Percentiles rank a stretch among this genome's conserved stretches.
Conservation (phyloP, 2,113 vertebrate genomes). For the Bujurquina vittata region DNA sequence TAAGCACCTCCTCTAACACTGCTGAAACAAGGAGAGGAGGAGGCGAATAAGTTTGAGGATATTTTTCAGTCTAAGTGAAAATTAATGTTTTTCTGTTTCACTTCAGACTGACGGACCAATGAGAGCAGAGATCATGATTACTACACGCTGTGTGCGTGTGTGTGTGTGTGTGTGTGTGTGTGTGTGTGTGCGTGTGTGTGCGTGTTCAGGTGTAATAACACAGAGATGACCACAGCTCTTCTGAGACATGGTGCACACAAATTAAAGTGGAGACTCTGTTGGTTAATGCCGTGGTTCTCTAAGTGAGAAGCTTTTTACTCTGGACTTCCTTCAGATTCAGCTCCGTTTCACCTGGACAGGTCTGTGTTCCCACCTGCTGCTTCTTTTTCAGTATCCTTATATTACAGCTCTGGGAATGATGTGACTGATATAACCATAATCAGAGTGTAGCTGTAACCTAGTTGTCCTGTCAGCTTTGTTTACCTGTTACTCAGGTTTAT, state of each 20-base stretch:
- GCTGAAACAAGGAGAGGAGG: constrained; percentile 10
- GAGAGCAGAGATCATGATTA: constrained; percentile 19
- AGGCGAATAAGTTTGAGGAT: not conserved
- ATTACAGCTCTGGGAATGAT: not conserved
- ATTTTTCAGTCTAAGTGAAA: not conserved
- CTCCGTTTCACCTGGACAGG: not conserved
- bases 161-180: not conserved
- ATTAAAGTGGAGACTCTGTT: not conserved
- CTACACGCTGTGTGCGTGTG: not conserved
- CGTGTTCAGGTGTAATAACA: not conserved
- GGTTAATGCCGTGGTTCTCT: not conserved
- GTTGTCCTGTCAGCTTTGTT: not conserved
- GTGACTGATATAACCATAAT: not conserved
- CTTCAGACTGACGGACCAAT: constrained; percentile 5
- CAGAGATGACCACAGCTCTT: constrained; percentile 24
- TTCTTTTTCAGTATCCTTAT: not conserved
- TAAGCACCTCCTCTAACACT: constrained; percentile 55
- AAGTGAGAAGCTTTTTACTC: not conserved
- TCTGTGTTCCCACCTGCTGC: not conserved
- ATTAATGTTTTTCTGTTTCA: not conserved
- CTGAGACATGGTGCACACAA: not conserved
- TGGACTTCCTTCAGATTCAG: too few species aligned
- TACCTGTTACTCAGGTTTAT: not conserved
- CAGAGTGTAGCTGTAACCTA: not conserved
- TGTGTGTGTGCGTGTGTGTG: not conserved